A percentile compares a stretch with the other conserved stretches of the same genome.
These are phyloP conservation scores for Therioaphis trifolii DNA, from an alignment of 2,888 invertebrate species.

Conservation along the genomic window DNA sequence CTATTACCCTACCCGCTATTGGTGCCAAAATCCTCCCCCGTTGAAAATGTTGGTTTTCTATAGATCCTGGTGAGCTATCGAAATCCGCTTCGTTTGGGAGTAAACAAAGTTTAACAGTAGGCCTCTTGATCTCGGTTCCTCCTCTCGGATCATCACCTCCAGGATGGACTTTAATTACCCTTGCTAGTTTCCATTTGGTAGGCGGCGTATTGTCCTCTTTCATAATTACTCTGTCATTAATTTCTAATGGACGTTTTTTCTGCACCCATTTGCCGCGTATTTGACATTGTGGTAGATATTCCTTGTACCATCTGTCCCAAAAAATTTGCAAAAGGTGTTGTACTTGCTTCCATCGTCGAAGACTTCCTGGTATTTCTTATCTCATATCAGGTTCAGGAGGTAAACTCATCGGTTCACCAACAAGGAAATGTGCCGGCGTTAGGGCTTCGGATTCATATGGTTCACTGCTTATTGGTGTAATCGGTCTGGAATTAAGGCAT, in stretches of 20 bases:
- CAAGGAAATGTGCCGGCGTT: slow-evolving; percentile 67
- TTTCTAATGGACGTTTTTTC: background rate
- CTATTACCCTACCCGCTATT: no score
- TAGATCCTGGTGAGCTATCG: background rate
- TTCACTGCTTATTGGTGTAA: slow-evolving; percentile 64
- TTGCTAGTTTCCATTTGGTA: slow-evolving; percentile 66
- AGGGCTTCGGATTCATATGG: slow-evolving; percentile 64
- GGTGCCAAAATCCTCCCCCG: background rate
- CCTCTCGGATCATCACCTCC: slow-evolving; percentile 66
- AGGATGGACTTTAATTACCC: slow-evolving; percentile 65
- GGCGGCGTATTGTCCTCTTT: slow-evolving; percentile 66
- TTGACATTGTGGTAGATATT: slow-evolving; percentile 65
- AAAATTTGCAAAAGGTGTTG: slow-evolving; percentile 63
- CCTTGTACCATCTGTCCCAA: slow-evolving; percentile 65
- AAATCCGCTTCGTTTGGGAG: background rate
- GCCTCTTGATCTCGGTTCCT: background rate
- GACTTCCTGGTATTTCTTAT: slow-evolving; percentile 49
- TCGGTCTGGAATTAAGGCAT: slow-evolving; percentile 66
- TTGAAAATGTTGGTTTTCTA: background rate
- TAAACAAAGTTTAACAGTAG: background rate
- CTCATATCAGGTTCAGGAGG: slow-evolving; percentile 63
- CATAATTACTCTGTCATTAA: slow-evolving; percentile 65
- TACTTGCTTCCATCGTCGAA: slow-evolving; percentile 63
- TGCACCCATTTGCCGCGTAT: slow-evolving; percentile 57
- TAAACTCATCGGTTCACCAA: slow-evolving; percentile 63